Evolutionary conservation across 2,797 vertebrate species (phyloP).

Genomic region (Pseudotriccus pelzelni): DNA sequence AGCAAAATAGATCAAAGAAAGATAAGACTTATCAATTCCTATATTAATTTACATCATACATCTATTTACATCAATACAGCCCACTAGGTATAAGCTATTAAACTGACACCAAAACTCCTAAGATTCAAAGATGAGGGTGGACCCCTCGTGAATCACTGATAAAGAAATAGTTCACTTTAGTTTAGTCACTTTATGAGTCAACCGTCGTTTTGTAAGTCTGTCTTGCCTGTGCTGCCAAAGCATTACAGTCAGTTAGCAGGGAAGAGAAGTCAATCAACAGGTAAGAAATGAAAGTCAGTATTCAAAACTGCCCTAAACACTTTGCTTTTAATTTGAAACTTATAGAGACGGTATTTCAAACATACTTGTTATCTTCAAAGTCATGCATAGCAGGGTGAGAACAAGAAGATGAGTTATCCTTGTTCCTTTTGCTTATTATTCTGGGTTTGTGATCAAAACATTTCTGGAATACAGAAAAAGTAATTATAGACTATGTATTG

Average conservation of each 20-base stretch:
- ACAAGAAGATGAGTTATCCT: conserved; percentile 89
- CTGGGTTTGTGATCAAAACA: conserved; percentile 99
- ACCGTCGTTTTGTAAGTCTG: neutral
- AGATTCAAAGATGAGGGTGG: neutral
- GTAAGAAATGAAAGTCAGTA: neutral
- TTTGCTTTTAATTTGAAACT: neutral
- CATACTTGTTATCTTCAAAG: conserved; percentile 96
- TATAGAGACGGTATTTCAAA: conserved; percentile 2
- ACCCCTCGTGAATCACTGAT: neutral
- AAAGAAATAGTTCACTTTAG: neutral
- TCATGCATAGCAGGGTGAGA: conserved; percentile 94
- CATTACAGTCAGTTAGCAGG: neutral
- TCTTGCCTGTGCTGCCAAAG: neutral
- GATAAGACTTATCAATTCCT: neutral
- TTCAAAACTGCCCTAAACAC: neutral
- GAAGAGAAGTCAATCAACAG: neutral
- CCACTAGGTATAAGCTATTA: neutral
- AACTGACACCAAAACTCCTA: neutral
- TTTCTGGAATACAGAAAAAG: conserved; percentile 82
- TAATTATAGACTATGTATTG: neutral
- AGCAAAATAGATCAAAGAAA: neutral
- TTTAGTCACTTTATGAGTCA: neutral
- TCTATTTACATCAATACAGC: neutral
- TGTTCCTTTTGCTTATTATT: conserved; percentile 98
- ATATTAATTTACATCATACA: neutral